Evolutionary conservation across 2,888 invertebrate genomes (phyloP).

Genomic region (Clistopyga incitator): DNA sequence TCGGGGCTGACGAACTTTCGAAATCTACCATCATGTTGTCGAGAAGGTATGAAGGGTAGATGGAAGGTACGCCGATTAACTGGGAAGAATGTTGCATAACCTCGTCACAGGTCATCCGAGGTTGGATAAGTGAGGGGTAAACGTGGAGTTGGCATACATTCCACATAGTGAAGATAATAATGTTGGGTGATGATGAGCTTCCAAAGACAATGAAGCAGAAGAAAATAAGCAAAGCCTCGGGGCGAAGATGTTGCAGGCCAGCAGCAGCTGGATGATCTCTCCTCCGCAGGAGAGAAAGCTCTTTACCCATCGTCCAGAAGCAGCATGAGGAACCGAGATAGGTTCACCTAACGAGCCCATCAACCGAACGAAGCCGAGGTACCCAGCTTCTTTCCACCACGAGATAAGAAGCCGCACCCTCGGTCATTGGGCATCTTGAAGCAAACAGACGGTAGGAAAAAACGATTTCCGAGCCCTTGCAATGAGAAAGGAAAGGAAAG

Average conservation of each 20-base stretch:
- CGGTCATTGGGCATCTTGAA: conserved; percentile 42
- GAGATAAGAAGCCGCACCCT: conserved; percentile 55
- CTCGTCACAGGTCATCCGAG: background rate
- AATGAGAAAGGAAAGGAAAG: conserved; percentile 5
- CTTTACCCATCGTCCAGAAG: conserved; percentile 9
- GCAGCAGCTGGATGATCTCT: conserved; percentile 44
- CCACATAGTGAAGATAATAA: background rate
- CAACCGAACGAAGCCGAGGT: conserved; percentile 47
- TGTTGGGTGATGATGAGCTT: conserved; percentile 11
- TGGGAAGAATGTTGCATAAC: no score
- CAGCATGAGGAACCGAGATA: conserved; percentile 41
- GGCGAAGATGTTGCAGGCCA: background rate
- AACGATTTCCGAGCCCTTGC: background rate
- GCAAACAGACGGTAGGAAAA: conserved; percentile 32
- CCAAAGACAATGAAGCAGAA: conserved; percentile 35
- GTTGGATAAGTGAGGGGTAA: background rate
- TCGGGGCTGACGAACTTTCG: no score
- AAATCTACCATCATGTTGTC: no score
- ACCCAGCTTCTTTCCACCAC: conserved; percentile 49
- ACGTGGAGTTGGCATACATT: background rate
- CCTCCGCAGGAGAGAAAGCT: conserved; percentile 10
- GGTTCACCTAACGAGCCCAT: conserved; percentile 56
- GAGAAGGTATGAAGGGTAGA: no score
- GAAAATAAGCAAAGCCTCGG: conserved; percentile 22
- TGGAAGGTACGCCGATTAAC: no score